phyloP scores from a whole-genome alignment of 1,140 invertebrate species.

The Periplaneta americana region DNA sequence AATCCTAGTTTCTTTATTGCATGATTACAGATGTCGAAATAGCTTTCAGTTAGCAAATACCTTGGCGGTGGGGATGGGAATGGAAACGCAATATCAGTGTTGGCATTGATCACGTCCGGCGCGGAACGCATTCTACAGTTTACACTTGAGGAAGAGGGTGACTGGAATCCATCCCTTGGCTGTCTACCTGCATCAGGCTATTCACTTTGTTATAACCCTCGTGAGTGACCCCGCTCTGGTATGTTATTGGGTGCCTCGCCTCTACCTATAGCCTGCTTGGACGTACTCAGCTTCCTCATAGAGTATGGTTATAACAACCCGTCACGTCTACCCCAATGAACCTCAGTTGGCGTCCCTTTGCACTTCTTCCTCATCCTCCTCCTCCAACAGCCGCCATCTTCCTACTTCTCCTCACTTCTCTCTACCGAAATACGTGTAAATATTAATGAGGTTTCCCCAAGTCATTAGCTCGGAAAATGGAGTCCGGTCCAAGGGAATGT shows the following conservation, averaged over 20 bases:
- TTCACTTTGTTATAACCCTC: background rate
- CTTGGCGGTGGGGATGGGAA: background rate
- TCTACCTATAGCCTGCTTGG: background rate
- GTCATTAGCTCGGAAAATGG: slow-evolving; percentile 21
- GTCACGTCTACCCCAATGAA: slow-evolving; percentile 7
- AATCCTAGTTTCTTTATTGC: no score
- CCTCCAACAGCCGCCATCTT: background rate
- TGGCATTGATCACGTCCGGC: background rate
- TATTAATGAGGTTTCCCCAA: slow-evolving; percentile 20
- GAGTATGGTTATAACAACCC: background rate
- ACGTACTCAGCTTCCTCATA: background rate
- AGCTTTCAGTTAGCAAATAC: background rate
- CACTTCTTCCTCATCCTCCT: background rate
- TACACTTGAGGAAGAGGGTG: background rate
- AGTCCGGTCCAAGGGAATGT: slow-evolving; percentile 11
- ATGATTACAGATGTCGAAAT: no score
- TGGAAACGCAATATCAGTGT: background rate
- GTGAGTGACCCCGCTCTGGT: background rate
- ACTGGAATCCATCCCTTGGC: background rate
- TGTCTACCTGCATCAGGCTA: background rate
- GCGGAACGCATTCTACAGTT: background rate
- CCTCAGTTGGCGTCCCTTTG: background rate
- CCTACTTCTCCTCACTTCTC: background rate
- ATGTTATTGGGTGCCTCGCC: background rate
- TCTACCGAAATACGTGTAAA: slow-evolving; percentile 18